These are phyloP conservation scores for Bos indicus DNA, from an alignment of 2,113 vertebrate genomes.

Conservation along the genomic window DNA sequence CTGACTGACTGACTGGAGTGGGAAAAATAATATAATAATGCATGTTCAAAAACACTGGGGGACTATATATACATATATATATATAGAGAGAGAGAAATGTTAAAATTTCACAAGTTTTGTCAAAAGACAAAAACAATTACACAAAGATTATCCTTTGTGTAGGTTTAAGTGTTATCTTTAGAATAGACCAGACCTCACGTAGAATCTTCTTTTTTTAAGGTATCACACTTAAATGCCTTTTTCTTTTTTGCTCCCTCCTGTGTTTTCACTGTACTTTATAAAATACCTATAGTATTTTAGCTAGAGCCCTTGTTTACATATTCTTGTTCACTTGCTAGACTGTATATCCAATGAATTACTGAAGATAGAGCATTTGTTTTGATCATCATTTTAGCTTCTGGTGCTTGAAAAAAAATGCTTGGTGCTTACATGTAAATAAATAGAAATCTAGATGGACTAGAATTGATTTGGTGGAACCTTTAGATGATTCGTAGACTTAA, in stretches of 20 bases:
- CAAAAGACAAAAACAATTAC: not conserved
- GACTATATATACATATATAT: slow-evolving; percentile 2
- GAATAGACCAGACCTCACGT: not conserved
- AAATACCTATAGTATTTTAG: not conserved
- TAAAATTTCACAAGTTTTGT: slow-evolving; percentile 27
- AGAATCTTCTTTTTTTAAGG: not conserved
- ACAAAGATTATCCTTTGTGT: not conserved
- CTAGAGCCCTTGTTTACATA: not conserved
- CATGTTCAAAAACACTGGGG: slow-evolving; percentile 41
- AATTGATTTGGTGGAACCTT: not conserved
- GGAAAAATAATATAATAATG: slow-evolving; percentile 35
- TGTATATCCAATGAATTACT: not conserved
- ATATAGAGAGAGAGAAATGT: slow-evolving; percentile 29
- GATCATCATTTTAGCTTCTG: not conserved
- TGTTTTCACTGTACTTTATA: not conserved
- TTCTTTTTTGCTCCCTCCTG: not conserved
- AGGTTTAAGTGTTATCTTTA: not conserved
- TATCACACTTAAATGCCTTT: not conserved
- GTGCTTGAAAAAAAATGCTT: not conserved
- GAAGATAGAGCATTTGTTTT: not conserved
- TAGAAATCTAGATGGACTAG: not conserved
- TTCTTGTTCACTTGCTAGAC: not conserved
- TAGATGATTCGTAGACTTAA: not conserved
- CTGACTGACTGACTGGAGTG: not conserved
- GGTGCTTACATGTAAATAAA: not conserved